Base-by-base conservation (phyloP, 2,797 vertebrate species). In the Somateria mollissima region DNA sequence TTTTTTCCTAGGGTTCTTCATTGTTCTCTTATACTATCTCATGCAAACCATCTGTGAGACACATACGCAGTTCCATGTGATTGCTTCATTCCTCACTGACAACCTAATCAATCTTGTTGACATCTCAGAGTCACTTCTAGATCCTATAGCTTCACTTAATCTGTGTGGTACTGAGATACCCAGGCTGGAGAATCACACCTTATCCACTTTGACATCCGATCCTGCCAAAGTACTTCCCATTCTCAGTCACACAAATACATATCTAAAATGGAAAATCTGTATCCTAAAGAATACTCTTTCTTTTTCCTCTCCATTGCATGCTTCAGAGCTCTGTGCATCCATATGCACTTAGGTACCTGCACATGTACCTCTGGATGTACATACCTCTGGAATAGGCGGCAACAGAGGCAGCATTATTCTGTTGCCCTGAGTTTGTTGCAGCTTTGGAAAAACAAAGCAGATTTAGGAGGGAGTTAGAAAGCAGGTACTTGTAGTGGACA, bases 301-400 rank as follows among this genome's bases (percentile, higher is more conserved):
- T 30, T 37, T 62, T 27, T 49, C 12, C 61, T 81, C 45, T 78
- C 57, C 4, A 5, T 72, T 9, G 2, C 7, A 4, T 6, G 7
- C 24, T 75, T 45, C 34, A 70, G 28, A 72, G 9, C 19, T 69
- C n/a, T 78, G 21, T 49, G 21, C 11, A 36, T 70, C 27, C 14
- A 3, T 9, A 16, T 8, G 27, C 19, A 9, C 19, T 45, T 27
- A 5, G 1, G 5, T 28, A 37, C 36, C 67, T 70, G 34, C 34
- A 57, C 7, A 27, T 0, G 4, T 15, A 49, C 3, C 34, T 84
- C 37, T 0, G 0, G n/a, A 4, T 14, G 28, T 28, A 22, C 18
- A 54, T 11, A 20, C 43, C 18, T 45, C 18, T 32, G 32, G 3
- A 7, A n/a, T 64, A 80, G 56, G 13, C 22, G 82, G 49, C 49